Conservation (phyloP, 2,888 invertebrate genomes). For the Drosophila emarginata region DNA sequence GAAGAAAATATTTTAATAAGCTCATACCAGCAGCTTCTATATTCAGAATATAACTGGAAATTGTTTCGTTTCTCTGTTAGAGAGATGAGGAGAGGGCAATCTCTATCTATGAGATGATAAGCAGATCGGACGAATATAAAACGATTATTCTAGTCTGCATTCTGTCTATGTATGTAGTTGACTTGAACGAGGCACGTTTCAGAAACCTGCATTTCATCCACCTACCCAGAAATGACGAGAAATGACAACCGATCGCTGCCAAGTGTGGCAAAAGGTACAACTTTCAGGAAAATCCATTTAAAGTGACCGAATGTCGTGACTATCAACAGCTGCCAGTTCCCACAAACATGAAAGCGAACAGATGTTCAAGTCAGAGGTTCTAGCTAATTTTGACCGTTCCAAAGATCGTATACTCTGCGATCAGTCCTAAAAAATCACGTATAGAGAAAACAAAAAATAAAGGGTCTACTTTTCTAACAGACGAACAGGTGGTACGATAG, state of each 20-base stretch:
- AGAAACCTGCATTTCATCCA: background rate
- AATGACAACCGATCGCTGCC: too few relatives aligned
- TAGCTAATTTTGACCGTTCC: background rate
- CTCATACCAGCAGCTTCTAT: background rate
- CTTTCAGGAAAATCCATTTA: background rate
- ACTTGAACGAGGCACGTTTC: background rate
- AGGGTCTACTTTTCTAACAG: too few relatives aligned
- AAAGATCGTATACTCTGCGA: background rate
- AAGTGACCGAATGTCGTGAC: background rate
- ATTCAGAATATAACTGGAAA: constrained; percentile 1
- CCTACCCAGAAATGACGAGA: too few relatives aligned
- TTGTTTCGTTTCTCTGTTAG: constrained; percentile 1
- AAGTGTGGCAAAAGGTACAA: background rate
- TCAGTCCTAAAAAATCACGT: background rate
- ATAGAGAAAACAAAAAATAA: too few relatives aligned
- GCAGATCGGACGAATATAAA: constrained; percentile 11
- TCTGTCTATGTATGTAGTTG: background rate
- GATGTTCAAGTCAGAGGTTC: background rate
- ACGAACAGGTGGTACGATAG: too few relatives aligned
- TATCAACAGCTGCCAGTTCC: background rate
- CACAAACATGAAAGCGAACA: background rate
- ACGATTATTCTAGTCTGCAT: background rate
- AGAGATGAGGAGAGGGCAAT: background rate
- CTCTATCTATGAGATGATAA: constrained; percentile 20
- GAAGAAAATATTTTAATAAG: constrained; percentile 4